Evolutionary conservation across 92 coral and sea anemone genomes (phyloP).

Genomic region (Umimayanthus kanabou): DNA sequence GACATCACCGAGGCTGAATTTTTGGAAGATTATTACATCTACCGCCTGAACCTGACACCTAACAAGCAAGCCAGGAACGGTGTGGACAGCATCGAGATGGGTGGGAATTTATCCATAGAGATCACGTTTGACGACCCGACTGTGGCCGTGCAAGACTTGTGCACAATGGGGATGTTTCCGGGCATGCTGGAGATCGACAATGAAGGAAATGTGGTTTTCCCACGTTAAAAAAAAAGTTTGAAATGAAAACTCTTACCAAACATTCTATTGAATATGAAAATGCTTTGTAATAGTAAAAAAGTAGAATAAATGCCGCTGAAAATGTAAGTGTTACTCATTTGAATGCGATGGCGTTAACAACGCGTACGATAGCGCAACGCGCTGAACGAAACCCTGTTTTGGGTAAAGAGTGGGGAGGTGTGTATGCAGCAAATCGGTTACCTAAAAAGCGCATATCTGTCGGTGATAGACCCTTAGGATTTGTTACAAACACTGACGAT

Average conservation of each 20-base stretch:
- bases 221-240: too few species aligned
- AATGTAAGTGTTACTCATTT: too few species aligned
- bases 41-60: slow-evolving; percentile 40
- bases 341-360: too few species aligned
- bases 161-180: slow-evolving; percentile 26
- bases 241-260: too few species aligned
- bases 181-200: neutral
- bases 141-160: too few species aligned
- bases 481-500: neutral
- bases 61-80: slow-evolving; percentile 11
- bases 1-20: slow-evolving; percentile 41
- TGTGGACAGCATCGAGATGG: neutral
- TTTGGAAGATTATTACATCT: slow-evolving; percentile 21
- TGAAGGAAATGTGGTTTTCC: too few species aligned
- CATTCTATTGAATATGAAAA: too few species aligned
- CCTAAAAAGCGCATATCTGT: neutral
- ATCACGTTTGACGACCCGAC: neutral
- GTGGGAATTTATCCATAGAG: too few species aligned
- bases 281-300: too few species aligned
- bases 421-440: neutral
- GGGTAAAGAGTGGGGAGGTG: neutral
- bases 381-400: neutral
- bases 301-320: too few species aligned
- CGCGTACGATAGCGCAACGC: neutral
- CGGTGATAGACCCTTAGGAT: neutral